Conservation (phyloP, 1,140 invertebrate species). For the Littorina saxatilis region DNA sequence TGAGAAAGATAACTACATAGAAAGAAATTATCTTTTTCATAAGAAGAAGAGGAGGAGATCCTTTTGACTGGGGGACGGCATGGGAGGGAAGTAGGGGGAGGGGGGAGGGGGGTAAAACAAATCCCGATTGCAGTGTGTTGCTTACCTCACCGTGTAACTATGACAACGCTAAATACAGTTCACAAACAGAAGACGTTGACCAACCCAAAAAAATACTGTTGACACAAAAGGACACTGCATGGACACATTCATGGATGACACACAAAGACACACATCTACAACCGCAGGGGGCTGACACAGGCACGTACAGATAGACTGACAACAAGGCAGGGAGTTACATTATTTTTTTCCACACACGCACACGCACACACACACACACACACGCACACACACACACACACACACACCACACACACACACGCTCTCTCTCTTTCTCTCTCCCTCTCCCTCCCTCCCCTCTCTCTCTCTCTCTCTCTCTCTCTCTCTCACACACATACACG, state of each 20-base stretch:
- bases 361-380: slow-evolving; percentile 20
- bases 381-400: background rate
- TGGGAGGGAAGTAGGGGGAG: too few species aligned
- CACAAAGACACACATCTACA: background rate
- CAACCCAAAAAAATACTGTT: background rate
- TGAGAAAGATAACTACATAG: background rate
- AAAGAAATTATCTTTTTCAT: background rate
- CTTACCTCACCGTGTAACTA: too few species aligned
- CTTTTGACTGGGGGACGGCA: too few species aligned
- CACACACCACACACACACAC: too few species aligned
- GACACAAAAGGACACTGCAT: background rate
- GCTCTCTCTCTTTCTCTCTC: background rate
- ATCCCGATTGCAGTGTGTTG: too few species aligned
- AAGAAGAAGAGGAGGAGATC: background rate
- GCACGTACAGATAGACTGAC: background rate
- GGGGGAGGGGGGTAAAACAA: too few species aligned
- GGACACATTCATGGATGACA: background rate
- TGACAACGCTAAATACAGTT: background rate
- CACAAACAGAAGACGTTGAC: background rate
- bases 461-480: background rate
- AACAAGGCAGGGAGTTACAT: background rate
- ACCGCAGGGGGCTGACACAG: too few species aligned
- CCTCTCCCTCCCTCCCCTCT: background rate
- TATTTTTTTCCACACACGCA: background rate
- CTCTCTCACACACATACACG: too few species aligned